Conservation (phyloP, 2,888 invertebrate species). For the Sarcophaga variegata region DNA sequence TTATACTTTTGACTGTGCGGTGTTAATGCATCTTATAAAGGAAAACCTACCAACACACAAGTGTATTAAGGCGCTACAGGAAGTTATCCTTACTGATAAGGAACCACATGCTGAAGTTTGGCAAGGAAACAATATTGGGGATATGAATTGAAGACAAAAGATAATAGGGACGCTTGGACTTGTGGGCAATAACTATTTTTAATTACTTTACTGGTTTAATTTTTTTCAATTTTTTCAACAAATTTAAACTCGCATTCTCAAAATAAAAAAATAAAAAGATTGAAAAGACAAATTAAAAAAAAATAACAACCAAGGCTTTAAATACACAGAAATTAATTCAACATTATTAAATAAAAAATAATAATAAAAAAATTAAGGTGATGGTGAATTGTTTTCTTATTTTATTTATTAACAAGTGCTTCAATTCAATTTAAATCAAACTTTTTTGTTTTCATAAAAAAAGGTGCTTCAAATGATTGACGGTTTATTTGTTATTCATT, state of each 20-base stretch:
- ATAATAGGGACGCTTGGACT: too few species aligned
- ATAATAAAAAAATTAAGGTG: constrained; percentile 23
- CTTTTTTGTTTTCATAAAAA: constrained; percentile 7
- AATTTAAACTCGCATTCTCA: neutral
- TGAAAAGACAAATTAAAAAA: too few species aligned
- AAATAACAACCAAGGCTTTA: neutral
- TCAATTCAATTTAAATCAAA: neutral
- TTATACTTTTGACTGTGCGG: too few species aligned
- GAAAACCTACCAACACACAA: too few species aligned
- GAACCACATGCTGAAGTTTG: too few species aligned
- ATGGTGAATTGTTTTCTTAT: neutral
- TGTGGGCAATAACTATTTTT: too few species aligned
- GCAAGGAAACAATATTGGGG: too few species aligned
- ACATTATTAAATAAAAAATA: constrained; percentile 13
- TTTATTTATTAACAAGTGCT: constrained; percentile 34
- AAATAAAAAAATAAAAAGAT: neutral
- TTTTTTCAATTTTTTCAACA: neutral
- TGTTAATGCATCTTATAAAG: too few species aligned
- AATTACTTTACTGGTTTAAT: too few species aligned
- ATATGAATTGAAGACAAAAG: too few species aligned
- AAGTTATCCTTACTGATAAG: too few species aligned
- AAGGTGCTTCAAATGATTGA: constrained; percentile 40
- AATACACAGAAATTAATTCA: constrained; percentile 15
- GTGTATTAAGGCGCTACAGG: too few species aligned
- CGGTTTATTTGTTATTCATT: neutral